Evolutionary conservation across 2,797 vertebrate genomes (phyloP).

Genomic region (Pachyuromys duprasi): DNA sequence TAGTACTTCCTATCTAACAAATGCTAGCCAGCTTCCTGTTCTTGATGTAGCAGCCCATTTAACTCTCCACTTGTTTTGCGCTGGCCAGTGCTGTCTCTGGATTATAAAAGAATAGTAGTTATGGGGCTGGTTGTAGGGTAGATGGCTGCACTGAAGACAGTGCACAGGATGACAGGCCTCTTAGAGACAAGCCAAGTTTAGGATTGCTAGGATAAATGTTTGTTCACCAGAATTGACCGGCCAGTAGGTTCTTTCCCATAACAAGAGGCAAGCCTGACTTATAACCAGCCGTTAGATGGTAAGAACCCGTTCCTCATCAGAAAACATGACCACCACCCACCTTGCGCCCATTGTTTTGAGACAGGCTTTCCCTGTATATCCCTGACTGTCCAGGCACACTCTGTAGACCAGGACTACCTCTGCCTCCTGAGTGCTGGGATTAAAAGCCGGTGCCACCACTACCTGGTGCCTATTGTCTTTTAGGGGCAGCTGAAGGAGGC

Average conservation of each 20-base stretch:
- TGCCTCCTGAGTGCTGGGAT: not conserved
- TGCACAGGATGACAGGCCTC: not conserved
- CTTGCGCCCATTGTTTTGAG: too few species aligned
- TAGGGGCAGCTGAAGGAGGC: not conserved
- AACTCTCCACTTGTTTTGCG: not conserved
- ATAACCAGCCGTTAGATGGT: not conserved
- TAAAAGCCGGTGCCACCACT: not conserved
- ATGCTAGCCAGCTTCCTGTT: not conserved
- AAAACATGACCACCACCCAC: not conserved
- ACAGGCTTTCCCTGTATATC: too few species aligned
- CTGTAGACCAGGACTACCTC: not conserved
- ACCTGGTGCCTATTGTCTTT: not conserved
- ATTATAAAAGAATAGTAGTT: not conserved
- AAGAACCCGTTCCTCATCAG: not conserved
- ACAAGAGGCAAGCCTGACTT: not conserved
- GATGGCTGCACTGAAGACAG: not conserved
- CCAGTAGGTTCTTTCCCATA: not conserved
- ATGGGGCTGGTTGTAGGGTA: not conserved
- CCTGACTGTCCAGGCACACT: too few species aligned
- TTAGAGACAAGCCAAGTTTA: not conserved
- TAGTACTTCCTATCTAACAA: not conserved
- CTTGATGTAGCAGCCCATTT: not conserved
- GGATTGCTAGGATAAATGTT: not conserved
- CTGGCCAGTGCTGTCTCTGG: not conserved
- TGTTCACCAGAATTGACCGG: not conserved